phyloP scores from a whole-genome alignment of 2,888 invertebrate genomes.

The Ichneumoninae sp. region DNA sequence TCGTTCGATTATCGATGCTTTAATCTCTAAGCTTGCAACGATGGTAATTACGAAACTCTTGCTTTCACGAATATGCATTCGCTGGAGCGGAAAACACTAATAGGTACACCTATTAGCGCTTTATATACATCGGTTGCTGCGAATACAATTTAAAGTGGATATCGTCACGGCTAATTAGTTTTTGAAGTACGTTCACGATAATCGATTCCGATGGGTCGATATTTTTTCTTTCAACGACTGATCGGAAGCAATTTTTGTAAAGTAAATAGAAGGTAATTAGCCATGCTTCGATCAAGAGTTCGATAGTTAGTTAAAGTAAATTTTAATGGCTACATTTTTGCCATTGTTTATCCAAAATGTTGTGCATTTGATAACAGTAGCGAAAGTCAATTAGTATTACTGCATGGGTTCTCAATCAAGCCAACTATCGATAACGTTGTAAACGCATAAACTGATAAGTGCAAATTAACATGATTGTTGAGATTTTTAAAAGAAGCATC shows the following conservation, averaged over 20 bases:
- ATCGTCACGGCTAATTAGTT: neutral
- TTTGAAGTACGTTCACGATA: neutral
- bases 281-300: neutral
- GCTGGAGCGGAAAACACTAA: neutral
- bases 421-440: too few relatives aligned
- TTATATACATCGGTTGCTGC: neutral
- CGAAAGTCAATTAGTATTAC: too few relatives aligned
- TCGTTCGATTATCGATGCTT: conserved; percentile 39
- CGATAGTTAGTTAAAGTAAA: neutral
- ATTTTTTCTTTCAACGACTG: too few relatives aligned
- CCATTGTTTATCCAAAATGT: too few relatives aligned
- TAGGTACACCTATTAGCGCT: neutral
- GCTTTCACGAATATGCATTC: neutral
- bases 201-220: neutral
- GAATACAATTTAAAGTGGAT: neutral
- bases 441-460: too few relatives aligned
- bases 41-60: conserved; percentile 31
- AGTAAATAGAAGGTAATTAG: neutral
- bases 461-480: too few relatives aligned
- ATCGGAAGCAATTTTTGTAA: neutral
- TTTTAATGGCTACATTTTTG: too few relatives aligned
- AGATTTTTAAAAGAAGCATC: too few relatives aligned
- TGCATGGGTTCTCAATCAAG: too few relatives aligned
- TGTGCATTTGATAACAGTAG: too few relatives aligned
- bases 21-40: conserved; percentile 33